Evolutionary conservation across 2,888 invertebrate species (phyloP).

Genomic region (Hirudinaria manillensis): DNA sequence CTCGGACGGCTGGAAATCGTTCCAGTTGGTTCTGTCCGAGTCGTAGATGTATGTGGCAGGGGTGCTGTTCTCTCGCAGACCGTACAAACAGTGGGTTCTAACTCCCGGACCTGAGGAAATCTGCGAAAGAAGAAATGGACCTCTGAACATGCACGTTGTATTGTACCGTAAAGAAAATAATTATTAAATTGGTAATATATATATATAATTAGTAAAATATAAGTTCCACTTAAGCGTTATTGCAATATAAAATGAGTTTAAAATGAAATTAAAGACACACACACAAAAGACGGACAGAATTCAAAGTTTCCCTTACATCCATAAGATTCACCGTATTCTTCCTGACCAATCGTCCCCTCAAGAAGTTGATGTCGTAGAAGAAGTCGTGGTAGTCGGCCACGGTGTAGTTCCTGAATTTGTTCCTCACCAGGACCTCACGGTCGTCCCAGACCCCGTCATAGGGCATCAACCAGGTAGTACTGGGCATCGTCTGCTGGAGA

Average conservation of each 20-base stretch:
- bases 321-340: slow-evolving; percentile 46
- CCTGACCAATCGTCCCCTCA: slow-evolving; percentile 45
- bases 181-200: no score
- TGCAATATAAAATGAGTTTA: no score
- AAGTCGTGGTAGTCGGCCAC: slow-evolving; percentile 48
- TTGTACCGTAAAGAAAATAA: no score
- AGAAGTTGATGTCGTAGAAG: slow-evolving; percentile 47
- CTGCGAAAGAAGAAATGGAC: neutral
- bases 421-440: slow-evolving; percentile 44
- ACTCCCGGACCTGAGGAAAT: slow-evolving; percentile 46
- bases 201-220: no score
- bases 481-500: slow-evolving; percentile 81
- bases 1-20: slow-evolving; percentile 45
- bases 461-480: slow-evolving; percentile 76
- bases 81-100: slow-evolving; percentile 50
- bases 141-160: no score
- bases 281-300: no score
- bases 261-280: no score
- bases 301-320: slow-evolving; percentile 28
- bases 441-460: slow-evolving; percentile 64
- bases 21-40: slow-evolving; percentile 44
- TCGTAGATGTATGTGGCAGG: slow-evolving; percentile 38
- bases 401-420: slow-evolving; percentile 49
- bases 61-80: slow-evolving; percentile 40
- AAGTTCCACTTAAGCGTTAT: no score